These are phyloP conservation scores for Hylaeus volcanicus DNA, from an alignment of 1,140 invertebrate genomes.

Conservation along the genomic window DNA sequence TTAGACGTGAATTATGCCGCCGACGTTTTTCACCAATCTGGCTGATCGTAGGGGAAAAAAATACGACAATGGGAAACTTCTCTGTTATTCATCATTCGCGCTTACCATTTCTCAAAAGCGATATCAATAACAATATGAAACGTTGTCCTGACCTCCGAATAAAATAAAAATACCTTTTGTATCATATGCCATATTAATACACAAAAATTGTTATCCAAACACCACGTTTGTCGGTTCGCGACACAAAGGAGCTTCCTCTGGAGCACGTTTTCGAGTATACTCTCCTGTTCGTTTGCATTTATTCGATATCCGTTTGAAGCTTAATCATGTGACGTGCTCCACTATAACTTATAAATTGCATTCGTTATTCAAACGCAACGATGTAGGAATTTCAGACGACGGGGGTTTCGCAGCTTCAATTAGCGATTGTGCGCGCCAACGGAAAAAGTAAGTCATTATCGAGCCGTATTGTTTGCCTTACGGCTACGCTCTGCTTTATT, in stretches of 20 bases:
- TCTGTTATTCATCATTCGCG: too few relatives aligned
- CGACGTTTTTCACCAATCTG: background rate
- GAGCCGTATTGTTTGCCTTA: slow-evolving; percentile 39
- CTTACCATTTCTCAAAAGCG: too few relatives aligned
- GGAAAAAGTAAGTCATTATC: slow-evolving; percentile 37
- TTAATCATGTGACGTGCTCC: slow-evolving; percentile 13
- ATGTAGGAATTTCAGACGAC: background rate
- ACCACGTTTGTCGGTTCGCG: too few relatives aligned
- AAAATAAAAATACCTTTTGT: too few relatives aligned
- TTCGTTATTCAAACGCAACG: slow-evolving; percentile 20
- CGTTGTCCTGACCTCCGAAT: too few relatives aligned
- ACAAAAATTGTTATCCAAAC: background rate
- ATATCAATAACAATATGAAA: too few relatives aligned
- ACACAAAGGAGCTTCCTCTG: too few relatives aligned
- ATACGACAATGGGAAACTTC: too few relatives aligned
- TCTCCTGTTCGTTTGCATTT: background rate
- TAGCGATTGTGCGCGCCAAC: background rate
- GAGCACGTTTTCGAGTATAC: background rate
- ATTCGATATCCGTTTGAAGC: background rate
- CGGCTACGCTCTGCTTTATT: slow-evolving; percentile 12
- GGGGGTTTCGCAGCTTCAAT: slow-evolving; percentile 20
- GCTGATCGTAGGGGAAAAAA: too few relatives aligned
- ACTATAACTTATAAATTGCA: slow-evolving; percentile 17
- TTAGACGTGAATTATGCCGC: background rate
- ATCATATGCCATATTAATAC: too few relatives aligned